These are phyloP conservation scores for Bergia puertoricense DNA, from an alignment of 92 coral and sea anemone genomes.

Conservation along the genomic window DNA sequence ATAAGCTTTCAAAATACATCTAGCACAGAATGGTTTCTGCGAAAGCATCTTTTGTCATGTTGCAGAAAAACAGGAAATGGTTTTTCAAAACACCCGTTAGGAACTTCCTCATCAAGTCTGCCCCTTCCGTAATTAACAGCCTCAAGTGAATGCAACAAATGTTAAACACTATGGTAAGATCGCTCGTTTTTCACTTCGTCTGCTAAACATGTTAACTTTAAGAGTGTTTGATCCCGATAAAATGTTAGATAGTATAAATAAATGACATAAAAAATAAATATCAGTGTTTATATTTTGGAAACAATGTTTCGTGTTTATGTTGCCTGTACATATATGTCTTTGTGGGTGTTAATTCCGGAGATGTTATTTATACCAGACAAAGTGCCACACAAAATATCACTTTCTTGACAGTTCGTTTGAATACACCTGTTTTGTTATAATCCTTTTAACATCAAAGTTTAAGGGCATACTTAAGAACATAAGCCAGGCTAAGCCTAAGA, in stretches of 20 bases:
- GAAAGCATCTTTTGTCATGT: background rate
- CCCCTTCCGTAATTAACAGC: slow-evolving; percentile 14
- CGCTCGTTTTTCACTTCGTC: background rate
- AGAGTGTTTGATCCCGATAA: background rate
- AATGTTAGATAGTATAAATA: background rate
- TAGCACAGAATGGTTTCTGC: background rate
- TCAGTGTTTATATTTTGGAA: background rate
- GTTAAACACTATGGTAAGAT: background rate
- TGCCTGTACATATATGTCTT: background rate
- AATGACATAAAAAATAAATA: too few relatives aligned
- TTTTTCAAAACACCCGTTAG: background rate
- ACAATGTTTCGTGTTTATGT: background rate
- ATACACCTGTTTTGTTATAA: too few relatives aligned
- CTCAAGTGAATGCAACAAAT: background rate
- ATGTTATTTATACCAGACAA: too few relatives aligned
- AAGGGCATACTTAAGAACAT: too few relatives aligned
- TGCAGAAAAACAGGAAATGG: slow-evolving; percentile 6
- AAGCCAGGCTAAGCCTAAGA: too few relatives aligned
- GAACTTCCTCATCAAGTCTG: slow-evolving; percentile 11
- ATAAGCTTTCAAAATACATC: background rate
- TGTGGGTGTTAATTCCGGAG: background rate
- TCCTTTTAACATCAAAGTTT: too few relatives aligned
- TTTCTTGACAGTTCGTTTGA: too few relatives aligned
- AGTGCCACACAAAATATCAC: too few relatives aligned
- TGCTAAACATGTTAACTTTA: background rate